phyloP scores from a whole-genome alignment of 1,140 invertebrate genomes.

The Saccostrea echinata region DNA sequence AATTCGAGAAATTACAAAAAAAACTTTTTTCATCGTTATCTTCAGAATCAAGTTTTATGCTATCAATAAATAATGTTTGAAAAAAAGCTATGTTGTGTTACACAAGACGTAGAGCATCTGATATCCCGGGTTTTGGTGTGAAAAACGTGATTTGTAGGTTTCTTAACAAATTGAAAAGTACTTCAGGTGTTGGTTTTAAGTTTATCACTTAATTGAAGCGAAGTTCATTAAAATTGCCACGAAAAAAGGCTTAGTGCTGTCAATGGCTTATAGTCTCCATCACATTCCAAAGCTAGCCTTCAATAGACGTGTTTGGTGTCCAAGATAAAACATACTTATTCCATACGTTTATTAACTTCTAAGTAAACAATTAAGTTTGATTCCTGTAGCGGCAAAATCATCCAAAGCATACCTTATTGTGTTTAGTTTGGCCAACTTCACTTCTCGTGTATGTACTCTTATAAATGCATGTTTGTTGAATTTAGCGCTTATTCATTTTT shows the following conservation, averaged over 20 bases:
- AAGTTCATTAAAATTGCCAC: neutral
- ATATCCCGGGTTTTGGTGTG: neutral
- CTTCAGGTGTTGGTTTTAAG: constrained; percentile 24
- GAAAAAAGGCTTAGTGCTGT: neutral
- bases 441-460: neutral
- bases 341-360: constrained; percentile 18
- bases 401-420: constrained; percentile 11
- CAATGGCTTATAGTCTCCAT: neutral
- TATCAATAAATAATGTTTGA: constrained; percentile 1
- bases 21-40: constrained; percentile 6
- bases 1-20: constrained; percentile 33
- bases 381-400: constrained; percentile 6
- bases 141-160: constrained; percentile 30
- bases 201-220: constrained; percentile 27
- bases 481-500: neutral
- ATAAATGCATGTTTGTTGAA: neutral
- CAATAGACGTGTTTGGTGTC: neutral
- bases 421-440: neutral
- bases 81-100: constrained; percentile 13
- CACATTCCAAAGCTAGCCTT: neutral
- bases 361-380: neutral
- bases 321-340: constrained; percentile 13
- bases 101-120: constrained; percentile 15
- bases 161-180: constrained; percentile 24
- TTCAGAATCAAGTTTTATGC: constrained; percentile 14